Evolutionary conservation across 2,888 invertebrate species (phyloP), one percentile per base, ranked within the genome.

Genomic region (Cephus sareptanus): DNA sequence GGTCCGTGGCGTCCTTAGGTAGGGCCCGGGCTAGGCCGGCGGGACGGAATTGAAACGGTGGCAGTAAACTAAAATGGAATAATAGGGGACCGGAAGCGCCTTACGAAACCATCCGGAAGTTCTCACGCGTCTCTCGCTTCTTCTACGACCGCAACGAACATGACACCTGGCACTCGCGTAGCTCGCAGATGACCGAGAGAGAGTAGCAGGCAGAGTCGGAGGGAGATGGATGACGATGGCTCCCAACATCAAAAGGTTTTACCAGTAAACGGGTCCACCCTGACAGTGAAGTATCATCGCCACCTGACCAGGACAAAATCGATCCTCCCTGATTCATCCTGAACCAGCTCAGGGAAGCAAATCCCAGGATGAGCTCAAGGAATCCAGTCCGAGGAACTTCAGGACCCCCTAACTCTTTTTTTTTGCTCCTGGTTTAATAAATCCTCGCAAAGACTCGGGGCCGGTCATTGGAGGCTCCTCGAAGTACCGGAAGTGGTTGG

Each of bases 51-150:
- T 79, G 81, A 85, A 86, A 86, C 86, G 86, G 85, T 86, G 86
- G 86, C 86, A 85, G 87, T 87, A 87, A 89, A 89, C 89, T 87
- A 88, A 90, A 89, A 89, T 87, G 87, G 87, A 87, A 90, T 91
- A 91, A 91, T 91, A 89, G 91, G 82, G 86, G 87, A 86, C 87
- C 90, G 90, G 91, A 90, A 91, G 91, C 87, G 86, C 86, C 85
- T 87, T 85, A 85, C 85, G 86, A 88, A 83, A 86, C 86, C 87
- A 91, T 91, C 91, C 91, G 91, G 91, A 91, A 91, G 90, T 91
- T 91, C 91, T 90, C 91, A 91, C 91, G 91, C 87, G 89, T 91
- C 91, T 91, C 90, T 87, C 87, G 89, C 89, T 90, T 91, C 90
- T 91, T 88, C 87, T 88, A 88, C 89, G 88, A 89, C 89, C 90